Base-by-base conservation (phyloP, 2,888 invertebrate species). In the Apoda limacodes region DNA sequence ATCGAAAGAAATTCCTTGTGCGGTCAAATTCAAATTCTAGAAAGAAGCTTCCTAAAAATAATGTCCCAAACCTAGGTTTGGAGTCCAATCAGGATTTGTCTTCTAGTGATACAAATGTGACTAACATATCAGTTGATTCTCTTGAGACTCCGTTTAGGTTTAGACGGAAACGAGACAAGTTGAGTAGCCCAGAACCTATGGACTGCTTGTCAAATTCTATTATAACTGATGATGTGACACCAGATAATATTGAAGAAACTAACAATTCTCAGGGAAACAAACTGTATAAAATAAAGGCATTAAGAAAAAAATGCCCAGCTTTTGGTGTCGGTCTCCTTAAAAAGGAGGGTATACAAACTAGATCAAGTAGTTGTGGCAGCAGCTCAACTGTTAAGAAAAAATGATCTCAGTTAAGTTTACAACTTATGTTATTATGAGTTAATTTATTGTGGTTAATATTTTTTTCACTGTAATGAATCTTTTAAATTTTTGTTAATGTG, bases 201-300 rank as follows among this genome's bases (percentile, higher is more conserved):
- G 81, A 81, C 25, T 70, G 71, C 19, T 52, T 75, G 9, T 61
- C 67, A 0, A 68, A 75, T 32, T 72, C 76, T 0, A 54, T 74
- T 0, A 70, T 76, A 22, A 71, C 76, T 0, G 64, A 78, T 2
- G 80, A 80, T 38, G 76, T 72, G 0, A 72, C 76, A 0, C 71
- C 75, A 0, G 81, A 78, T 6, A 75, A 78, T 26, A 69, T 49
- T 9, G 81, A 82, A 13, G 82, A 82, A 40, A 66, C 72, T 0
- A 67, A 59, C 22, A 75, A 82, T 38, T 81, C 82, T 0, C 82
- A 82, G 48, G 82, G 82, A 0, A 80, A 80, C 37, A 78, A 78
- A 38, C 42, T 82, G 5, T 82, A 78, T 42, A 81, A 80, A 37
- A 82, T 82, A 13, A 82, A 82, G 43, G 82, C 82, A 12, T 40